Evolutionary conservation across 2,888 invertebrate species (phyloP).

Genomic region (Erebia palarica): DNA sequence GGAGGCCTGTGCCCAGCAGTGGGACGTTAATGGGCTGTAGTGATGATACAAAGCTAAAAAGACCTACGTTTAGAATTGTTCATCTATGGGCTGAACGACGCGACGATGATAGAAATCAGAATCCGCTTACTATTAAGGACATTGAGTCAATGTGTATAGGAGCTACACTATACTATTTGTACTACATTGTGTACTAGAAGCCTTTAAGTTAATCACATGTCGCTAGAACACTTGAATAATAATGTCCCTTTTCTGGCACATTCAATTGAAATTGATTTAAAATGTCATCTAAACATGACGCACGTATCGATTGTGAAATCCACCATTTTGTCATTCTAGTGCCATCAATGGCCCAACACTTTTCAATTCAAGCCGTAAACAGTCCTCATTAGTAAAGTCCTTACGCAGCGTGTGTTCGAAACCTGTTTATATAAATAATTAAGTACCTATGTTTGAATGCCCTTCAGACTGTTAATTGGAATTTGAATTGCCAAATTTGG

Average conservation of each 20-base stretch:
- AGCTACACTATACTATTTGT: background rate
- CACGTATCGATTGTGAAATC: constrained; percentile 34
- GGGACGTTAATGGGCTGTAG: too few species aligned
- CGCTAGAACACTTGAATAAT: constrained; percentile 2
- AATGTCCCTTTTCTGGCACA: constrained; percentile 18
- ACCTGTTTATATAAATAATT: constrained; percentile 12
- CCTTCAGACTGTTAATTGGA: constrained; percentile 36
- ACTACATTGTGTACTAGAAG: background rate
- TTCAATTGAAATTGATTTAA: constrained; percentile 22
- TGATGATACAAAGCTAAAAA: too few species aligned
- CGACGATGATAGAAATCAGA: too few species aligned
- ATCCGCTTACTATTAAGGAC: background rate
- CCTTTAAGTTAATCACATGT: background rate
- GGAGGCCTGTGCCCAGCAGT: too few species aligned
- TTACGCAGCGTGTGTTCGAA: constrained; percentile 33
- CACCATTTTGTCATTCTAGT: constrained; percentile 34
- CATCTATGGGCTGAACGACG: too few species aligned
- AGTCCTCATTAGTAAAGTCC: constrained; percentile 36
- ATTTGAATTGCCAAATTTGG: constrained; percentile 30
- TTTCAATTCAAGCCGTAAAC: constrained; percentile 28
- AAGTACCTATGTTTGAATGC: constrained; percentile 35
- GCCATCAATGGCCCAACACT: constrained; percentile 21
- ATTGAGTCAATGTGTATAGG: background rate
- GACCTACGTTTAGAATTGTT: too few species aligned
- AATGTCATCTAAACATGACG: constrained; percentile 22